Evolutionary conservation across 2,797 vertebrate species (phyloP).

Genomic region (Coranthus polyacanthus): DNA sequence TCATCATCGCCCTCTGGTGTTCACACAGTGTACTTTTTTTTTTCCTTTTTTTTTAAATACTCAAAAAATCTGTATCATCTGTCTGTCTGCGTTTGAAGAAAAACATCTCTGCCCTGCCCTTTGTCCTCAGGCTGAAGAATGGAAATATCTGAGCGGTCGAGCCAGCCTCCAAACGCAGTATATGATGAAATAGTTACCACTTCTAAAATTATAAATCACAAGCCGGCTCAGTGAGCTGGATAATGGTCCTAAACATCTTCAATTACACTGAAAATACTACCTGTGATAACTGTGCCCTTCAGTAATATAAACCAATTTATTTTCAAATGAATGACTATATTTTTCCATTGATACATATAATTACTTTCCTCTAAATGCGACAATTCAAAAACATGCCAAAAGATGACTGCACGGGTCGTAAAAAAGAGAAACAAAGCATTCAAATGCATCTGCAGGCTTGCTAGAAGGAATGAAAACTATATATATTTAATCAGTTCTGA

Average conservation of each 20-base stretch:
- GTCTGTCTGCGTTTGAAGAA: too few relatives aligned
- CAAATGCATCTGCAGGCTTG: not conserved
- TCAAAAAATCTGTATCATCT: not conserved
- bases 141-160: constrained; percentile 19
- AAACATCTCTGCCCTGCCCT: constrained; percentile 16
- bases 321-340: not conserved
- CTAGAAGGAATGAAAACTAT: not conserved
- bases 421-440: not conserved
- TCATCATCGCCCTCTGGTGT: constrained; percentile 71
- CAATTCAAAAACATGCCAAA: too few relatives aligned
- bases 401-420: too few relatives aligned
- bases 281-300: not conserved
- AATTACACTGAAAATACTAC: constrained; percentile 7
- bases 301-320: constrained; percentile 11
- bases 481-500: not conserved
- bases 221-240: constrained; percentile 20
- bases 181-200: constrained; percentile 23
- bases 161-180: constrained; percentile 15
- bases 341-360: not conserved
- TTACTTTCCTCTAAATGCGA: not conserved
- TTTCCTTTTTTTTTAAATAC: constrained; percentile 13
- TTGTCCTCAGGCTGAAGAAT: constrained; percentile 14
- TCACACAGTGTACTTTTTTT: constrained; percentile 24
- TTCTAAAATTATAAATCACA: constrained; percentile 17
- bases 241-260: constrained; percentile 1